Percentiles rank a stretch among this genome's conserved stretches.
Conservation (phyloP, 2,888 invertebrate genomes). For the Vesta saturnalis region DNA sequence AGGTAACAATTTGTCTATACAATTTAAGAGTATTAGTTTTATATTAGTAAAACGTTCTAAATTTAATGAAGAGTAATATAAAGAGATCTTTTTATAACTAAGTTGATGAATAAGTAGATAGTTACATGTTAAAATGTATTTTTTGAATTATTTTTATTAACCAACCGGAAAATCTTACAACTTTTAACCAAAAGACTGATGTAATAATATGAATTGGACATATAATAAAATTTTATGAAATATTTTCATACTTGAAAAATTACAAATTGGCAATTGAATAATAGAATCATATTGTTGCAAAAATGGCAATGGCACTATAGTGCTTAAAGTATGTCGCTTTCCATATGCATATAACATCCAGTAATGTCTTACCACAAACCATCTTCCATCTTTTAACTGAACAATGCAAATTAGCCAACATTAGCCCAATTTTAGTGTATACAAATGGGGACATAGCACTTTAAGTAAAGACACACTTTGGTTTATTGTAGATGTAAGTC, state of each 20-base stretch:
- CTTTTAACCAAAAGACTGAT: slow-evolving; percentile 36
- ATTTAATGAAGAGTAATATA: slow-evolving; percentile 16
- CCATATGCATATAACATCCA: too few relatives aligned
- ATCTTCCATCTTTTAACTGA: too few relatives aligned
- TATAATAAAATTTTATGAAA: slow-evolving; percentile 29
- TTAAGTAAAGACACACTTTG: too few relatives aligned
- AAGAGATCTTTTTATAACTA: slow-evolving; percentile 21
- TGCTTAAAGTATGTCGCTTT: not conserved
- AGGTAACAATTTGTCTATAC: slow-evolving; percentile 19
- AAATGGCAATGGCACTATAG: slow-evolving; percentile 11
- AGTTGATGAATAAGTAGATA: slow-evolving; percentile 15
- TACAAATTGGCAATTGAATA: slow-evolving; percentile 16
- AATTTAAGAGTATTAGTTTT: slow-evolving; percentile 26
- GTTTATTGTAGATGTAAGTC: too few relatives aligned
- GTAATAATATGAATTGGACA: slow-evolving; percentile 36
- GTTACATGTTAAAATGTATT: slow-evolving; percentile 23
- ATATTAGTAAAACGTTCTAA: slow-evolving; percentile 28
- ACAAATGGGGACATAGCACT: too few relatives aligned
- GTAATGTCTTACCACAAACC: too few relatives aligned
- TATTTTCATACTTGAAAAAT: slow-evolving; percentile 28
- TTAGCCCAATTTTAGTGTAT: too few relatives aligned
- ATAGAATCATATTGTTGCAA: slow-evolving; percentile 21
- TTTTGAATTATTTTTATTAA: slow-evolving; percentile 32
- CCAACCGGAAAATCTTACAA: slow-evolving; percentile 27
- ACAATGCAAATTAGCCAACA: too few relatives aligned